phyloP scores from a whole-genome alignment of 2,797 vertebrate species.

The Poecilia gillii region DNA sequence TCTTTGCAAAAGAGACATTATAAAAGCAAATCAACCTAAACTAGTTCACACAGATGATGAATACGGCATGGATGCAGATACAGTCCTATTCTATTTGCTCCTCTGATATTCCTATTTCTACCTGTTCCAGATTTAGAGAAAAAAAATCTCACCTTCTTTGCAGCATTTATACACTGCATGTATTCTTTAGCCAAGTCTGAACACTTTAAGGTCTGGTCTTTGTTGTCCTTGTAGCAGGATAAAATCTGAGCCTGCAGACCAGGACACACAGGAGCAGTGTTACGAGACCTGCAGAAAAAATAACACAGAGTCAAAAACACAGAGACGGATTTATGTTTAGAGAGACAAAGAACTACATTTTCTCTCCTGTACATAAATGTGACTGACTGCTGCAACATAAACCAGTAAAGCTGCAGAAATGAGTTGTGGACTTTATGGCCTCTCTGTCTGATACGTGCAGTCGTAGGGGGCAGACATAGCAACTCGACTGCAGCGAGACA shows the following conservation, averaged over 20 bases:
- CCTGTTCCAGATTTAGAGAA: neutral
- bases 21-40: neutral
- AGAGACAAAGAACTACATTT: neutral
- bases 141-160: slow-evolving; percentile 86
- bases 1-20: neutral
- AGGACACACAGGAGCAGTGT: slow-evolving; percentile 84
- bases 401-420: neutral
- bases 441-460: neutral
- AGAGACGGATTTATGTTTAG: neutral
- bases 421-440: neutral
- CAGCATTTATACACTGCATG: slow-evolving; percentile 87
- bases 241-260: slow-evolving; percentile 89
- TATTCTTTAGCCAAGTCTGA: slow-evolving; percentile 91
- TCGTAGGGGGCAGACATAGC: neutral
- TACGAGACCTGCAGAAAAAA: slow-evolving; percentile 78
- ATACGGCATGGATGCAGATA: neutral
- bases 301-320: slow-evolving; percentile 8
- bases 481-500: neutral
- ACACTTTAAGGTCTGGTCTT: slow-evolving; percentile 86
- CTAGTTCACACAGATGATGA: neutral
- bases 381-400: neutral
- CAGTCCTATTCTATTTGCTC: neutral
- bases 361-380: slow-evolving; percentile 4
- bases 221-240: slow-evolving; percentile 88
- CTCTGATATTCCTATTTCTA: neutral